Evolutionary conservation across 2,113 vertebrate genomes (phyloP), one percentile per base, ranked within the genome.

Genomic region (Ammodytes marinus): DNA sequence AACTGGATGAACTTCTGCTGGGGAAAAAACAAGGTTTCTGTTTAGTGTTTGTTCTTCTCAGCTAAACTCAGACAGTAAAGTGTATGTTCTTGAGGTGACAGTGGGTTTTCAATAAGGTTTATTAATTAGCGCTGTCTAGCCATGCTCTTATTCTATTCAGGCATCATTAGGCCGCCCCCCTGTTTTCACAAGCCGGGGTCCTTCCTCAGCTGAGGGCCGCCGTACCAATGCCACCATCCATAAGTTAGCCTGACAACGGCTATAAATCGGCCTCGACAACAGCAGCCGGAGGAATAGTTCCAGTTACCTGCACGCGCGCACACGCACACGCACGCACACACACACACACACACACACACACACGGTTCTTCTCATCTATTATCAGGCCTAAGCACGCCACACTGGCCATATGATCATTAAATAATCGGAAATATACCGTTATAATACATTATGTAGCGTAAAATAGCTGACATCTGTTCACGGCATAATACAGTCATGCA

Each of bases 91-190:
- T 15, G 63, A 46, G 70, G 77, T 37, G 81, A 89, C 87, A 91
- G 86, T 86, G 87, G 54, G 61, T 17, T 74, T 91, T 86, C 83
- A 74, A 43, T 85, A 77, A 74, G 85, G 37, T 89, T 93, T 92
- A 65, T 77, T 65, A 64, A 82, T 70, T 45, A 71, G 11, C 7
- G 50, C 65, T 55, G 42, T 74, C 49, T 35, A 91, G 85, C 52
- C 69, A 0, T 49, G 85, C 59, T 73, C 84, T 86, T 86, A 91
- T 94, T 94, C 91, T 89, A 89, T 92, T 88, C 91, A 92, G 91
- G 95, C 87, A 74, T 89, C 90, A 86, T 88, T 89, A 94, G 87
- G 85, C 78, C 88, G 79, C 88, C 43, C 79, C 88, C 43, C 79
- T 50, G 42, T 63, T 83, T 42, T 47, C 53, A 71, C 42, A 59